These are phyloP conservation scores for Pseudopipra pipra DNA, from an alignment of 2,113 vertebrate species.

Conservation along the genomic window DNA sequence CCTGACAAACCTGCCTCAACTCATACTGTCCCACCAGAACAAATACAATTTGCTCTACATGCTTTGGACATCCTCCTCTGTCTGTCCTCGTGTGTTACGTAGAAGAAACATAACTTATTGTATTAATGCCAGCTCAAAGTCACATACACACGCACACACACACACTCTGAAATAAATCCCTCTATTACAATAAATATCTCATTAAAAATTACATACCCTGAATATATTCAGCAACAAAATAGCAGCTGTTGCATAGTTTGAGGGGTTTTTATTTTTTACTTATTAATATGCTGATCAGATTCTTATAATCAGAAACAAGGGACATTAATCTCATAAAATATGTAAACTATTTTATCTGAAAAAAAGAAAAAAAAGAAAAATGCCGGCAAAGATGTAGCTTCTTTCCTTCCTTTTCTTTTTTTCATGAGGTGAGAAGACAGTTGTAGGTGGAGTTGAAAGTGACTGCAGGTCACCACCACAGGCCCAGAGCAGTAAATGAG, in stretches of 20 bases:
- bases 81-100: constrained; percentile 27
- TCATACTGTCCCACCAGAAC: background rate
- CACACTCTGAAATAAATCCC: constrained; percentile 29
- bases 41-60: background rate
- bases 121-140: constrained; percentile 52
- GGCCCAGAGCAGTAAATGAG: background rate
- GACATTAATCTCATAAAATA: constrained; percentile 66
- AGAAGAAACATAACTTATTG: constrained; percentile 48
- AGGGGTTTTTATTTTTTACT: constrained; percentile 43
- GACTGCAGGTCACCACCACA: background rate
- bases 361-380: background rate
- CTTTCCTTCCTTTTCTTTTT: background rate
- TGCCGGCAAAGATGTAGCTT: constrained; percentile 23
- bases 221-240: constrained; percentile 69
- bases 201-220: constrained; percentile 68
- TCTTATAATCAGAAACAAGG: constrained; percentile 69
- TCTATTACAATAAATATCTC: constrained; percentile 71
- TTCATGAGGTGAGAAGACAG: background rate
- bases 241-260: constrained; percentile 71
- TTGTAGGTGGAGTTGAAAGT: background rate
- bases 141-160: background rate
- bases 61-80: constrained; percentile 2
- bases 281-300: constrained; percentile 77
- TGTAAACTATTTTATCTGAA: constrained; percentile 54
- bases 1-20: background rate